phyloP scores from a whole-genome alignment of 2,888 invertebrate genomes.

The Sabatieria punctata region DNA sequence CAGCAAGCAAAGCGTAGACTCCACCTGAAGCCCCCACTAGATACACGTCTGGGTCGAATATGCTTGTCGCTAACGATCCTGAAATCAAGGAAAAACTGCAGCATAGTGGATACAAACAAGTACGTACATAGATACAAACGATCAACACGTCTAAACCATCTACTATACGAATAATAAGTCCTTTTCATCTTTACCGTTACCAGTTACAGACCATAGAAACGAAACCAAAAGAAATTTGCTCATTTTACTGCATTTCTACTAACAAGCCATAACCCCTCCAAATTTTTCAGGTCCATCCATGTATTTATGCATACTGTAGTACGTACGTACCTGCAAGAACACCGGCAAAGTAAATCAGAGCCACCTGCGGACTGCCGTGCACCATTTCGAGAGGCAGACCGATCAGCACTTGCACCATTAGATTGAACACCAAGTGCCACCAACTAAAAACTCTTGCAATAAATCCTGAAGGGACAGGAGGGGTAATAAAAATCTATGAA shows the following conservation, averaged over 20 bases:
- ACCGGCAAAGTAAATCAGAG: constrained; percentile 53
- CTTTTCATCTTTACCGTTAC: too few relatives aligned
- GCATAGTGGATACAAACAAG: neutral
- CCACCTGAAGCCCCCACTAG: constrained; percentile 74
- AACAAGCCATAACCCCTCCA: too few relatives aligned
- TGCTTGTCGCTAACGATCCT: constrained; percentile 50
- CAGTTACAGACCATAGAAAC: too few relatives aligned
- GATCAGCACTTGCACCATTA: constrained; percentile 76
- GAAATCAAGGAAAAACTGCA: constrained; percentile 13
- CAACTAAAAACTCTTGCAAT: constrained; percentile 28
- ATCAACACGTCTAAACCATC: too few relatives aligned
- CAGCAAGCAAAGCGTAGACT: constrained; percentile 64
- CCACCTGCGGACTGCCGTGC: constrained; percentile 54
- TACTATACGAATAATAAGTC: too few relatives aligned
- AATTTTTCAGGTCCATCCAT: too few relatives aligned
- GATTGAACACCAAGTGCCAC: constrained; percentile 58
- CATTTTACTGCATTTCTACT: too few relatives aligned
- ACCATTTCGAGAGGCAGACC: constrained; percentile 82
- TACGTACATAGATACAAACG: too few relatives aligned
- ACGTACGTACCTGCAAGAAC: constrained; percentile 47
- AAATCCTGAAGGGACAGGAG: neutral
- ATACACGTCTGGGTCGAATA: constrained; percentile 40
- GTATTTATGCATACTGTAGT: too few relatives aligned
- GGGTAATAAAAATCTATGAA: too few relatives aligned
- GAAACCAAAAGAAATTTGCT: too few relatives aligned